A percentile compares a stretch with the other conserved stretches of the same genome.
phyloP scores from a whole-genome alignment of 1,140 invertebrate genomes.

The Pseudomyrmex gracilis region DNA sequence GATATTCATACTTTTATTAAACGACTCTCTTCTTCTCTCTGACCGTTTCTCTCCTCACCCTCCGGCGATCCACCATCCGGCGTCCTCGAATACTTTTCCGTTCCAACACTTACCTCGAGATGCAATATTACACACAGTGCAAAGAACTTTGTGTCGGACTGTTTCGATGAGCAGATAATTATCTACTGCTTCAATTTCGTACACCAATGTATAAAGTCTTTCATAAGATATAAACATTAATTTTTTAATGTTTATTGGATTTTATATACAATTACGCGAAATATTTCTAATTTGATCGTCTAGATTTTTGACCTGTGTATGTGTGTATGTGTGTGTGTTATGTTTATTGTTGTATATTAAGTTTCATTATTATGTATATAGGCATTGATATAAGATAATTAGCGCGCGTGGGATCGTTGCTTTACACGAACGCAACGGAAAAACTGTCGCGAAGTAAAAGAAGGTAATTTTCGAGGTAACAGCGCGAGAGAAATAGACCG shows the following conservation, averaged over 20 bases:
- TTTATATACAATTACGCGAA: no score
- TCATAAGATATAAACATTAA: not conserved
- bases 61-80: not conserved
- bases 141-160: constrained; percentile 1
- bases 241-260: no score
- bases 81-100: constrained; percentile 41
- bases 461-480: constrained; percentile 27
- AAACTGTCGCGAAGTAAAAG: not conserved
- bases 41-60: constrained; percentile 61
- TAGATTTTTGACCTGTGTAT: not conserved
- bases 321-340: constrained; percentile 3
- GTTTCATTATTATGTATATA: not conserved
- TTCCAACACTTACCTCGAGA: constrained; percentile 45
- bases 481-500: not conserved
- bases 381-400: not conserved
- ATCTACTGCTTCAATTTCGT: not conserved
- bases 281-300: no score
- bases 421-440: no score
- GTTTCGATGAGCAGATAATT: constrained; percentile 34
- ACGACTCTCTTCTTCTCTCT: constrained; percentile 77
- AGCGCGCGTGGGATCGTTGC: not conserved
- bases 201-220: not conserved
- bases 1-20: constrained; percentile 86
- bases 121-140: constrained; percentile 32
- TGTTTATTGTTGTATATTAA: no score